phyloP scores from a whole-genome alignment of 2,113 vertebrate genomes.

The Tachysurus fulvidraco region DNA sequence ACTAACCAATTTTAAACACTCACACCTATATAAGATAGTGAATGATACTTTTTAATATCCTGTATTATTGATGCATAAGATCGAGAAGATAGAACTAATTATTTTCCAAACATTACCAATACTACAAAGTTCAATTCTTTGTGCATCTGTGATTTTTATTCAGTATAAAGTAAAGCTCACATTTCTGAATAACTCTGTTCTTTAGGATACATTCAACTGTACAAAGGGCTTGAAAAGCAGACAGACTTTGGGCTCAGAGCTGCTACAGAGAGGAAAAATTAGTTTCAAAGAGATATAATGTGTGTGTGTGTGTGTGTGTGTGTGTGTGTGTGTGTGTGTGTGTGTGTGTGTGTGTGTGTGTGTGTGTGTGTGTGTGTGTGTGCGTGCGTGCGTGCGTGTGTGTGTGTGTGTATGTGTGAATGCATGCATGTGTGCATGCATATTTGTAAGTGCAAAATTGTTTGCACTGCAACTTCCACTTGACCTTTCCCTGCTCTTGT shows the following conservation, averaged over 20 bases:
- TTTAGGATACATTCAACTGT: neutral
- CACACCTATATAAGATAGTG: neutral
- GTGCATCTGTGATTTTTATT: neutral
- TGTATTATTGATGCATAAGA: neutral
- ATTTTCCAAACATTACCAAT: neutral
- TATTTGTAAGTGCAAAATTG: constrained; percentile 11
- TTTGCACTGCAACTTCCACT: constrained; percentile 45
- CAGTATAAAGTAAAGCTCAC: neutral
- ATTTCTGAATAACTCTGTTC: neutral
- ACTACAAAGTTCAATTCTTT: neutral
- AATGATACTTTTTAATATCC: neutral
- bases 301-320: neutral
- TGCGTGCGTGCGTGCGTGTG: neutral
- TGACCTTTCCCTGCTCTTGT: constrained; percentile 48
- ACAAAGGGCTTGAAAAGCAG: neutral
- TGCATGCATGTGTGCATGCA: neutral
- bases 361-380: neutral
- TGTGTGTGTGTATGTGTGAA: neutral
- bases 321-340: neutral
- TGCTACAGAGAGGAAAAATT: neutral
- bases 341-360: neutral
- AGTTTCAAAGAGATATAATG: neutral
- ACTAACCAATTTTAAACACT: neutral
- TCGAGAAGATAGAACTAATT: neutral
- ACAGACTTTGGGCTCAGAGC: neutral